phyloP scores from a whole-genome alignment of 2,113 vertebrate genomes.

The Amphilophus citrinellus region DNA sequence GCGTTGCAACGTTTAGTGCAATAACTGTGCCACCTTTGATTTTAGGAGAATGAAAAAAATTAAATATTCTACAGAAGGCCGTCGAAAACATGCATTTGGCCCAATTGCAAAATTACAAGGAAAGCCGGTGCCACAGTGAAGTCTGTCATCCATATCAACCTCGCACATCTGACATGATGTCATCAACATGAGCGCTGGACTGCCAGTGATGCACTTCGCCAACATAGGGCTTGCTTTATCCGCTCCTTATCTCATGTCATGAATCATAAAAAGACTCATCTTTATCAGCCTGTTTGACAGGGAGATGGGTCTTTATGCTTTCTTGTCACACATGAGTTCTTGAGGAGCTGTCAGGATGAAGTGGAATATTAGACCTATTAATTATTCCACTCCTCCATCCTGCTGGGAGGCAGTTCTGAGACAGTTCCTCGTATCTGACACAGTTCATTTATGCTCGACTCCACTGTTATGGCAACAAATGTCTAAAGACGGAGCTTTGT shows the following conservation, averaged over 20 bases:
- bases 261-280: constrained; percentile 47
- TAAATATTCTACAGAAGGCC: neutral
- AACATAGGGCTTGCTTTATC: constrained; percentile 15
- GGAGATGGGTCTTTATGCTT: constrained; percentile 38
- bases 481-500: constrained; percentile 28
- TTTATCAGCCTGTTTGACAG: constrained; percentile 49
- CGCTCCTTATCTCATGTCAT: constrained; percentile 28
- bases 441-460: constrained; percentile 38
- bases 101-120: constrained; percentile 27
- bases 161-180: neutral
- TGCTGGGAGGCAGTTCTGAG: constrained; percentile 44
- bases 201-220: constrained; percentile 22
- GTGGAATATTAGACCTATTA: constrained; percentile 58
- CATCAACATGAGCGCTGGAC: constrained; percentile 32
- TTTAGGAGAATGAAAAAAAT: neutral
- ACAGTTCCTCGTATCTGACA: constrained; percentile 49
- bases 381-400: constrained; percentile 53
- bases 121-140: constrained; percentile 26
- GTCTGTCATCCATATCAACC: constrained; percentile 25
- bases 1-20: constrained; percentile 3
- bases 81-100: neutral
- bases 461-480: constrained; percentile 16
- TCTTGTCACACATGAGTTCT: constrained; percentile 61
- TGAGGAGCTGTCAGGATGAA: constrained; percentile 45
- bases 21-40: neutral